phyloP scores from a whole-genome alignment of 2,888 invertebrate genomes.

The Acanthacorydalis orientalis region DNA sequence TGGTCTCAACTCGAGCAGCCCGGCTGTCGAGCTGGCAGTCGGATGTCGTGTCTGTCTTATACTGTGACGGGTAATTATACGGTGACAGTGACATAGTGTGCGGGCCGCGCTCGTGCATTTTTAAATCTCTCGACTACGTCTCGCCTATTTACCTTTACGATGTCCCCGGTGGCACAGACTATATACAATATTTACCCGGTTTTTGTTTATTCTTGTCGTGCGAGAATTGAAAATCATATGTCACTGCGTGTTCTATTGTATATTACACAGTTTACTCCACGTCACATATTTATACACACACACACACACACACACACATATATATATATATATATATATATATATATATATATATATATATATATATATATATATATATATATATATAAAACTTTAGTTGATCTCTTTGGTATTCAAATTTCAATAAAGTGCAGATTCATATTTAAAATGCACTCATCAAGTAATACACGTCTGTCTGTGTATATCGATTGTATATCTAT shows the following conservation, averaged over 20 bases:
- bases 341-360: no score
- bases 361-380: no score
- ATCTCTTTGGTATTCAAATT: no score
- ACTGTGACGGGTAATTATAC: slow-evolving; percentile 27
- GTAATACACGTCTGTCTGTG: no score
- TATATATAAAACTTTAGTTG: no score
- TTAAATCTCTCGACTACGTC: slow-evolving; percentile 18
- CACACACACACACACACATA: no score
- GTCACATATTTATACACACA: background rate
- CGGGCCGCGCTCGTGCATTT: slow-evolving; percentile 21
- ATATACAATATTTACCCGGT: background rate
- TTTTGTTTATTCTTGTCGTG: background rate
- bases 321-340: no score
- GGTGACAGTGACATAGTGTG: slow-evolving; percentile 25
- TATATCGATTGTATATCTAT: no score
- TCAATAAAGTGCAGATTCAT: no score
- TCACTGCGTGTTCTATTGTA: background rate
- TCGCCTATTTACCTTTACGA: slow-evolving; percentile 10
- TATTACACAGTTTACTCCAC: background rate
- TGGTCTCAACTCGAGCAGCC: no score
- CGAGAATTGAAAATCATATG: background rate
- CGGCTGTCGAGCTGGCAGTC: slow-evolving; percentile 8
- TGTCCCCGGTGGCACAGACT: background rate
- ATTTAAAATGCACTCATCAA: no score
- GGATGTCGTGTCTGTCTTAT: slow-evolving; percentile 25